phyloP scores from a whole-genome alignment of 2,888 invertebrate species.

The Drosophila merina region DNA sequence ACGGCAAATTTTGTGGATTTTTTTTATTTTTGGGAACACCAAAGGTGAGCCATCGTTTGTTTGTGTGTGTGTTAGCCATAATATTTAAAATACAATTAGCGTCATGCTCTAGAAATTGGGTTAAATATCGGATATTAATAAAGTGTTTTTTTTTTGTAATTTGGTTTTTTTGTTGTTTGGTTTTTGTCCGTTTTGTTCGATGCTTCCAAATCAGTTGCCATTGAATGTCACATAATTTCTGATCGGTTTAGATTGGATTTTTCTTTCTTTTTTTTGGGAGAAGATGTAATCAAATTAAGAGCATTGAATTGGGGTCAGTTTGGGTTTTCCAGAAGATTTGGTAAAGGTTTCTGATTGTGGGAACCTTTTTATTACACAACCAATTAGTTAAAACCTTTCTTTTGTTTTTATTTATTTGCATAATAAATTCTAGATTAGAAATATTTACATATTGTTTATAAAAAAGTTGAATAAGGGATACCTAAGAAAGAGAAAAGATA shows the following conservation, averaged over 20 bases:
- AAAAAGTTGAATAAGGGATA: too few relatives aligned
- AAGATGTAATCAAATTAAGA: slow-evolving; percentile 23
- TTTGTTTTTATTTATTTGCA: too few relatives aligned
- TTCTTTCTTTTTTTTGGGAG: not conserved
- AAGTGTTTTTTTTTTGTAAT: slow-evolving; percentile 39
- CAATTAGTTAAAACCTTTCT: not conserved
- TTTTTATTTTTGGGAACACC: slow-evolving; percentile 53
- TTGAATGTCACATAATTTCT: slow-evolving; percentile 35
- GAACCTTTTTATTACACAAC: not conserved
- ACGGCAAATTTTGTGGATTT: slow-evolving; percentile 64
- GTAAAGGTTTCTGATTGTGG: not conserved
- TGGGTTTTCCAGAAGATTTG: not conserved
- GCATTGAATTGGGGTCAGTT: slow-evolving; percentile 18
- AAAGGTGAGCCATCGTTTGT: slow-evolving; percentile 36
- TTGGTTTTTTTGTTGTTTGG: not conserved
- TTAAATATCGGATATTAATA: slow-evolving; percentile 63
- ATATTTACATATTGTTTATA: too few relatives aligned
- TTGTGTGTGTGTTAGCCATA: slow-evolving; percentile 28
- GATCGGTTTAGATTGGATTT: slow-evolving; percentile 31
- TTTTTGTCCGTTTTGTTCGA: not conserved
- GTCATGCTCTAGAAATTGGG: slow-evolving; percentile 76
- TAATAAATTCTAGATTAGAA: too few relatives aligned
- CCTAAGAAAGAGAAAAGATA: too few relatives aligned
- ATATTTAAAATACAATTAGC: slow-evolving; percentile 67
- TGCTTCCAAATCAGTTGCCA: slow-evolving; percentile 10